A percentile compares a stretch with the other conserved stretches of the same genome.
phyloP scores from a whole-genome alignment of 1,140 invertebrate species.

The Trypoxylus dichotomus region DNA sequence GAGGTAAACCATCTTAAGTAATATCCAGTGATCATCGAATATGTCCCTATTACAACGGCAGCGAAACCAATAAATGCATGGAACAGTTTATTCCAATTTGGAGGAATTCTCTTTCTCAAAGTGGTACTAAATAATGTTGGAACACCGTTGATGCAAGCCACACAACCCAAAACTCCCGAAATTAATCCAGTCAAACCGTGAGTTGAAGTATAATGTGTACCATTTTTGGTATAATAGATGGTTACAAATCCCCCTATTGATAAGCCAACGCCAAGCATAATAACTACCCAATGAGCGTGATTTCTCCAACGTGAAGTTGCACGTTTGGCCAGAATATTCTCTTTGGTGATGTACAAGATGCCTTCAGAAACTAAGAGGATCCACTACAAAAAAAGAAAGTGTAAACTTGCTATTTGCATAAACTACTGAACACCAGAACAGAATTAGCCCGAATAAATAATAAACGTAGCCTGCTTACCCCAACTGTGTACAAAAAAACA shows the following conservation, averaged over 20 bases:
- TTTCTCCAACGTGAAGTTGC: background rate
- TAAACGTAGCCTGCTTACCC: background rate
- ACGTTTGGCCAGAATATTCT: slow-evolving; percentile 26
- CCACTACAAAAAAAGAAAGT: slow-evolving; percentile 23
- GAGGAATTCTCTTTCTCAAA: slow-evolving; percentile 12
- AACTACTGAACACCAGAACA: background rate
- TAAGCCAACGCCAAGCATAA: slow-evolving; percentile 3
- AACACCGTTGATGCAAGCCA: slow-evolving; percentile 18
- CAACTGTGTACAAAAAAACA: slow-evolving; percentile 27
- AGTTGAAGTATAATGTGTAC: slow-evolving; percentile 14
- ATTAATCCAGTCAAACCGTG: slow-evolving; percentile 18
- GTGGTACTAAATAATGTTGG: background rate
- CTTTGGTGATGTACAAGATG: background rate
- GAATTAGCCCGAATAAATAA: no score
- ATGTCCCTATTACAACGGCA: background rate
- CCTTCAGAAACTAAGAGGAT: slow-evolving; percentile 1
- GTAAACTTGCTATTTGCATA: no score
- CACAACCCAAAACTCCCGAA: background rate
- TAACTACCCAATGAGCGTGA: slow-evolving; percentile 13
- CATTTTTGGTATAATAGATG: background rate
- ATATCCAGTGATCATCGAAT: slow-evolving; percentile 12
- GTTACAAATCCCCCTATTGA: slow-evolving; percentile 24
- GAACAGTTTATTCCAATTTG: slow-evolving; percentile 24
- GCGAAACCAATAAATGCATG: slow-evolving; percentile 25
- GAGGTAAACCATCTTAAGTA: slow-evolving; percentile 19